Evolutionary conservation across 2,797 vertebrate species (phyloP).

Genomic region (Macrochelys suwanniensis): DNA sequence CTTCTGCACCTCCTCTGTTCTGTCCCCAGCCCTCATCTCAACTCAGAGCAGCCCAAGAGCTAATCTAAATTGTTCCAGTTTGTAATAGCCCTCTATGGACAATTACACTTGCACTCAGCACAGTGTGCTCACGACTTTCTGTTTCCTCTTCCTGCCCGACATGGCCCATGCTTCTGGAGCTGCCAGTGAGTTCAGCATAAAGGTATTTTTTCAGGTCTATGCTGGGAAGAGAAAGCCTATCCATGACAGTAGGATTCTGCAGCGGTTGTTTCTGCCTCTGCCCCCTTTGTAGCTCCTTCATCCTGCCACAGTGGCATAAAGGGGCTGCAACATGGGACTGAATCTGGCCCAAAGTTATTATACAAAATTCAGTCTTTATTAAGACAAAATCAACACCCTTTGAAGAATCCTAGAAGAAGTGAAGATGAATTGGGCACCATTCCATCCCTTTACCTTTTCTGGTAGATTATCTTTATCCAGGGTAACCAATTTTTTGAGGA

Average conservation of each 20-base stretch:
- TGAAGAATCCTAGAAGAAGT: neutral
- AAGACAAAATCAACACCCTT: neutral
- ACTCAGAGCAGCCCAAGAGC: neutral
- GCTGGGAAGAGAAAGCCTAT: neutral
- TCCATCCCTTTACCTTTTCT: conserved; percentile 73
- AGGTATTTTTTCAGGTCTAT: neutral
- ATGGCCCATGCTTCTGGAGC: neutral
- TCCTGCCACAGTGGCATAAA: neutral
- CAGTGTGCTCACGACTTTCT: neutral
- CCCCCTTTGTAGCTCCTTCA: neutral
- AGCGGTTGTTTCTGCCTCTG: neutral
- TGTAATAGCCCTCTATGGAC: neutral
- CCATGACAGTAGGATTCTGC: neutral
- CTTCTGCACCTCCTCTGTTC: neutral
- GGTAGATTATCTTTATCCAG: conserved; percentile 80
- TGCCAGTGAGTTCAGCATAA: neutral
- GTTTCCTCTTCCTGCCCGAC: neutral
- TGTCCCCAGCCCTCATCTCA: neutral
- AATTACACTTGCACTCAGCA: neutral
- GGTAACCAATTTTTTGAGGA: conserved; percentile 76
- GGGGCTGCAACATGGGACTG: neutral
- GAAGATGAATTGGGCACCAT: neutral
- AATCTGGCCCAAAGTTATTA: neutral
- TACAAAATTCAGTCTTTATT: no score
- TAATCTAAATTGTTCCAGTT: neutral